Evolutionary conservation across 2,113 vertebrate genomes (phyloP).

Genomic region (Mobula hypostoma): DNA sequence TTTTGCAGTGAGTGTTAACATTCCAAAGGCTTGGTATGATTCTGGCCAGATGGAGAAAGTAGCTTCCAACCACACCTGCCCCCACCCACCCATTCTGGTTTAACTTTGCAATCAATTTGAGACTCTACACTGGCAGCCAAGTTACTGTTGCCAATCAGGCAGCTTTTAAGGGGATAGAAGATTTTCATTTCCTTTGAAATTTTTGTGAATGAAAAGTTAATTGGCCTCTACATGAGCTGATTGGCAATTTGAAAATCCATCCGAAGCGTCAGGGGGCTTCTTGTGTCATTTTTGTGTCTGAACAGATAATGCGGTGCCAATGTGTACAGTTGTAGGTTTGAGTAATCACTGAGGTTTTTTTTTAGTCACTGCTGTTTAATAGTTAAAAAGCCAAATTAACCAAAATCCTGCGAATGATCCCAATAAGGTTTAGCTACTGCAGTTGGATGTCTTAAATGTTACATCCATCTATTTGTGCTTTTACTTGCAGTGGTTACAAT

Average conservation of each 20-base stretch:
- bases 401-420: not conserved
- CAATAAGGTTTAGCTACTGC: not conserved
- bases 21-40: not conserved
- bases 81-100: not conserved
- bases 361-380: not conserved
- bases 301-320: not conserved
- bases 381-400: not conserved
- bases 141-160: not conserved
- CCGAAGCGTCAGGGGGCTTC: not conserved
- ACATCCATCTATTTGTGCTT: not conserved
- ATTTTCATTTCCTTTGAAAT: not conserved
- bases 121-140: not conserved
- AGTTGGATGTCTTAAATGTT: not conserved
- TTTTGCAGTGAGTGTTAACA: not conserved
- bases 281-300: not conserved
- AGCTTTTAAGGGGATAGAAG: no score
- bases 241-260: not conserved
- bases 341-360: not conserved
- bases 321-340: not conserved
- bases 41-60: not conserved
- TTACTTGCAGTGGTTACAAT: not conserved
- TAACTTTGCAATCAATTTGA: not conserved
- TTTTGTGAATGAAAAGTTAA: not conserved
- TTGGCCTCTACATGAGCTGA: not conserved
- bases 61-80: not conserved